A percentile compares a stretch with the other conserved stretches of the same genome.
Evolutionary conservation across 2,888 invertebrate species (phyloP).

Genomic region (Pegoplata infirma): DNA sequence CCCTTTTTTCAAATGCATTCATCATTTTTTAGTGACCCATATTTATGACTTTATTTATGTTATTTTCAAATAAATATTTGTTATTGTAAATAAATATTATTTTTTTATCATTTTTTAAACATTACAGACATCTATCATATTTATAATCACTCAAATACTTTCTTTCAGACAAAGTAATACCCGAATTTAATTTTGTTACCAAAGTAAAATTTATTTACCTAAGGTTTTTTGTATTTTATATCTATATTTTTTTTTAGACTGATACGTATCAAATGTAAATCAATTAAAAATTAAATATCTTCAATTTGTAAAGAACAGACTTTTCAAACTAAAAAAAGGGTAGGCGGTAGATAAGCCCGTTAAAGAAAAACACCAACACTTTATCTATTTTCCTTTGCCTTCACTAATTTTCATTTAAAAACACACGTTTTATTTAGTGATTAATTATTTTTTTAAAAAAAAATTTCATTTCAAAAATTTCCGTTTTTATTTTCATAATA

Average conservation of each 20-base stretch:
- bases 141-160: background rate
- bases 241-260: conserved; percentile 10
- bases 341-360: conserved; percentile 42
- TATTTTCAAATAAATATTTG: conserved; percentile 44
- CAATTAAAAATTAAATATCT: conserved; percentile 51
- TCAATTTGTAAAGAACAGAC: no score
- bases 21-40: conserved; percentile 56
- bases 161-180: background rate
- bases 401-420: no score
- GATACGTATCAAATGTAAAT: conserved; percentile 48
- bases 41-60: conserved; percentile 43
- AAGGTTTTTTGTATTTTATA: conserved; percentile 7
- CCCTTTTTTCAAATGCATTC: background rate
- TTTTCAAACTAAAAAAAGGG: conserved; percentile 11
- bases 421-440: conserved; percentile 4
- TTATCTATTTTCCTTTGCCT: background rate
- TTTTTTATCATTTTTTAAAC: conserved; percentile 10
- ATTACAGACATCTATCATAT: background rate
- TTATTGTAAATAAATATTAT: conserved; percentile 35
- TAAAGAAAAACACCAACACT: background rate
- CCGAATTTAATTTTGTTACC: background rate
- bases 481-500: background rate
- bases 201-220: background rate
- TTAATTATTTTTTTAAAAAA: conserved; percentile 1
- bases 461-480: background rate